Conservation (phyloP, 2,797 vertebrate species). For the Characodon lateralis region DNA sequence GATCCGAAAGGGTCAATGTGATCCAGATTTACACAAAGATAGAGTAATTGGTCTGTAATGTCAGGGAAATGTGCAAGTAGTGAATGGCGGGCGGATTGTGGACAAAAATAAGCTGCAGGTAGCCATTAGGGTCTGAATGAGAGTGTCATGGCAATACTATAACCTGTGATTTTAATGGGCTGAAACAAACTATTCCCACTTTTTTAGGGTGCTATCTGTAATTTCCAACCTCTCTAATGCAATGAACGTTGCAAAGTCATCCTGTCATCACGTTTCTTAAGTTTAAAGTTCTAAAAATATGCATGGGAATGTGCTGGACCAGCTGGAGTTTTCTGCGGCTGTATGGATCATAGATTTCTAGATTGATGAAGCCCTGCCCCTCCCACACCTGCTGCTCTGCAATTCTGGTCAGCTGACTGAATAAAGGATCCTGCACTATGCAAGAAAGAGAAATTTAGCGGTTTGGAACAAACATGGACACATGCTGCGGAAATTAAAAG, state of each 20-base stretch:
- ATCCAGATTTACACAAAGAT: conserved; percentile 68
- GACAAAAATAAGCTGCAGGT: conserved; percentile 45
- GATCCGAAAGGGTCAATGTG: conserved; percentile 64
- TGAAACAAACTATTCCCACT: conserved; percentile 16
- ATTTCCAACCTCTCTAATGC: neutral
- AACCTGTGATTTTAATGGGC: conserved; percentile 44
- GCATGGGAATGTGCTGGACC: neutral
- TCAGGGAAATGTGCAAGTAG: conserved; percentile 20
- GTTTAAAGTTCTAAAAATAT: neutral
- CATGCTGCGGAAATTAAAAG: neutral
- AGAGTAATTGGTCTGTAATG: conserved; percentile 61
- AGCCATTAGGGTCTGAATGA: conserved; percentile 52
- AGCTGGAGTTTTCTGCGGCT: neutral
- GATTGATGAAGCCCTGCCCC: neutral
- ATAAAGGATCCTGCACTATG: neutral
- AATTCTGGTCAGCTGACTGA: neutral
- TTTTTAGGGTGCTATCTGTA: conserved; percentile 3
- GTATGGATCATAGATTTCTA: neutral
- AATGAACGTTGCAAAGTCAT: neutral
- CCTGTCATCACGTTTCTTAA: neutral
- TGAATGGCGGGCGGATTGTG: conserved; percentile 46
- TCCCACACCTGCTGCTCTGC: neutral
- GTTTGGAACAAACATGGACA: neutral
- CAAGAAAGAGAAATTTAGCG: neutral
- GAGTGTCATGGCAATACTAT: conserved; percentile 49